Conservation (phyloP, 2,797 vertebrate species). For the Onychomys leucogaster region DNA sequence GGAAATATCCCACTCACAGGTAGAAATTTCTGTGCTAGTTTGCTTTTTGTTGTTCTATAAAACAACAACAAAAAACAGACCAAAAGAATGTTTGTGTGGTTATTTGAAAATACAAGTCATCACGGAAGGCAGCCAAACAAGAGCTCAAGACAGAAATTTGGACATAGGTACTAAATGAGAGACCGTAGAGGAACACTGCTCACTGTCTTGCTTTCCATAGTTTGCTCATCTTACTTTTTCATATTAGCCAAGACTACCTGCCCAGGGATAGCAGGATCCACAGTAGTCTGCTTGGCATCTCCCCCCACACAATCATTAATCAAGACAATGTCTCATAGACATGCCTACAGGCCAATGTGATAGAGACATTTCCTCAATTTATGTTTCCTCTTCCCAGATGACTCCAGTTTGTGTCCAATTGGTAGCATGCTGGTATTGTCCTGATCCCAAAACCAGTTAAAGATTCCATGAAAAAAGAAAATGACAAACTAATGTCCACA, state of each 20-base stretch:
- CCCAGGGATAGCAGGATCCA: neutral
- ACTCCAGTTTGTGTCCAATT: neutral
- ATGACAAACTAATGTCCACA: neutral
- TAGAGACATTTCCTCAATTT: neutral
- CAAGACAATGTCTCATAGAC: neutral
- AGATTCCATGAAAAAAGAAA: neutral
- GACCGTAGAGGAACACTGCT: neutral
- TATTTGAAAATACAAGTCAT: neutral
- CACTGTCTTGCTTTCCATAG: neutral
- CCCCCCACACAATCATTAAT: too few species aligned
- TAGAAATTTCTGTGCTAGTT: neutral
- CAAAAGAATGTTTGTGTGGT: neutral
- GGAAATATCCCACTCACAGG: neutral
- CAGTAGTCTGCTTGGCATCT: neutral
- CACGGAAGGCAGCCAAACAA: neutral
- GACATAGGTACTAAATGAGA: neutral
- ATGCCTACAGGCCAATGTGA: neutral
- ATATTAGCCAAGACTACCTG: neutral
- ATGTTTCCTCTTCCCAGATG: neutral
- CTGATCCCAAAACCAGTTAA: neutral
- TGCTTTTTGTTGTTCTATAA: neutral
- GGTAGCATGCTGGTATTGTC: neutral
- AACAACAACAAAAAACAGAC: neutral
- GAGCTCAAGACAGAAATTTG: neutral
- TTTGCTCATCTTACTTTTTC: neutral